Conservation (phyloP, 2,797 vertebrate genomes). For the Darevskia mixta region DNA sequence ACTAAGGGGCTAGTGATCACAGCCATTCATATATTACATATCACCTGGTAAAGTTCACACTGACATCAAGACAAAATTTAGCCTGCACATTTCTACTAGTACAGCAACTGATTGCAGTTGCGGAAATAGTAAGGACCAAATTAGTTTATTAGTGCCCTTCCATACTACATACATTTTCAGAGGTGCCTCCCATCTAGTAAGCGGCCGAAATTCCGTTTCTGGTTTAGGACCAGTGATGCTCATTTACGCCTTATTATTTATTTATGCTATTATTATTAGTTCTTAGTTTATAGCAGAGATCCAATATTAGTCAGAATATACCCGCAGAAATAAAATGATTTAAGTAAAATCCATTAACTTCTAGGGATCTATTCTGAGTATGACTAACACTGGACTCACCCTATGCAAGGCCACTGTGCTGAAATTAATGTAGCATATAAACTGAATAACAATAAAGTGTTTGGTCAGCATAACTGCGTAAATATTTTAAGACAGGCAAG, state of each 20-base stretch:
- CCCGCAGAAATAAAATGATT: no score
- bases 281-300: not conserved
- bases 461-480: constrained; percentile 28
- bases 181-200: not conserved
- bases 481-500: constrained; percentile 32
- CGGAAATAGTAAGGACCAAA: not conserved
- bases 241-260: not conserved
- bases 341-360: no score
- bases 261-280: not conserved
- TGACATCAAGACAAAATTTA: not conserved
- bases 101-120: not conserved
- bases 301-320: no score
- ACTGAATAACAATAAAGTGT: constrained; percentile 15
- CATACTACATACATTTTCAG: not conserved
- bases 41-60: not conserved
- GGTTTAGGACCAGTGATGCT: not conserved
- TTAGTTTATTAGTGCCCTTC: not conserved
- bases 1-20: not conserved
- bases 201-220: not conserved
- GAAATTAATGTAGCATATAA: not conserved
- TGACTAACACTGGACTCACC: no score
- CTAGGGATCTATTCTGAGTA: no score
- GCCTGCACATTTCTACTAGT: not conserved
- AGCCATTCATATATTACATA: not conserved
- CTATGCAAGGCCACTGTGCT: not conserved